Evolutionary conservation across 2,888 invertebrate species (phyloP).

Genomic region (Falcaria lacertinaria): DNA sequence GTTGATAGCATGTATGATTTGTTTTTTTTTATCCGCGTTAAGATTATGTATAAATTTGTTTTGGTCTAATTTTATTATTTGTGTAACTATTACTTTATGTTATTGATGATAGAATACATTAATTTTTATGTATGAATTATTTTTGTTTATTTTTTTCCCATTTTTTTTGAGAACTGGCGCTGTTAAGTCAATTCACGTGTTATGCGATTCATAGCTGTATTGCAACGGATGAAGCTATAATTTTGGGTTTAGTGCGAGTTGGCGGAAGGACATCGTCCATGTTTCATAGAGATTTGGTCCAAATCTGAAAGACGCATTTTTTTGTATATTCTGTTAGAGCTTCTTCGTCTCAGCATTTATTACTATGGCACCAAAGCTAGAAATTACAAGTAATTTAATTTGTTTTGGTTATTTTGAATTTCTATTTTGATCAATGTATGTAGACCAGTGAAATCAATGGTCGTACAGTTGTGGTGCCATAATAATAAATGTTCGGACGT

Average conservation of each 20-base stretch:
- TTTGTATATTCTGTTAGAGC: too few species aligned
- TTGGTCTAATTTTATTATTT: slow-evolving; percentile 77
- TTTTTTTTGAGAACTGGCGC: slow-evolving; percentile 26
- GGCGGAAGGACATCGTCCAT: too few species aligned
- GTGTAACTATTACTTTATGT: slow-evolving; percentile 77
- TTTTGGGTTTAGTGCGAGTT: background rate
- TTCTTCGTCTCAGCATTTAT: too few species aligned
- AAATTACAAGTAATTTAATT: too few species aligned
- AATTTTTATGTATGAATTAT: slow-evolving; percentile 76
- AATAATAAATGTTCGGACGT: too few species aligned
- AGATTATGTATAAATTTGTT: slow-evolving; percentile 79
- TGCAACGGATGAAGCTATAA: background rate
- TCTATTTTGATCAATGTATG: too few species aligned
- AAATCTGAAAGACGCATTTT: too few species aligned
- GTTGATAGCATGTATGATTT: slow-evolving; percentile 76
- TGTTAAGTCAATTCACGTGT: slow-evolving; percentile 21
- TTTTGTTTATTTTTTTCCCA: slow-evolving; percentile 60
- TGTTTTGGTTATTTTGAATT: too few species aligned
- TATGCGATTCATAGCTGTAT: slow-evolving; percentile 10
- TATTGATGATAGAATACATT: slow-evolving; percentile 79
- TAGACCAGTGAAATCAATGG: too few species aligned
- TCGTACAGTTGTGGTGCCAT: too few species aligned
- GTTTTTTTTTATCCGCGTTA: slow-evolving; percentile 73
- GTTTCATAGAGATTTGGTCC: too few species aligned
- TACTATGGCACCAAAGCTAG: too few species aligned